These are phyloP conservation scores for Lepus timidus DNA, from an alignment of 2,113 vertebrate species.

Conservation along the genomic window DNA sequence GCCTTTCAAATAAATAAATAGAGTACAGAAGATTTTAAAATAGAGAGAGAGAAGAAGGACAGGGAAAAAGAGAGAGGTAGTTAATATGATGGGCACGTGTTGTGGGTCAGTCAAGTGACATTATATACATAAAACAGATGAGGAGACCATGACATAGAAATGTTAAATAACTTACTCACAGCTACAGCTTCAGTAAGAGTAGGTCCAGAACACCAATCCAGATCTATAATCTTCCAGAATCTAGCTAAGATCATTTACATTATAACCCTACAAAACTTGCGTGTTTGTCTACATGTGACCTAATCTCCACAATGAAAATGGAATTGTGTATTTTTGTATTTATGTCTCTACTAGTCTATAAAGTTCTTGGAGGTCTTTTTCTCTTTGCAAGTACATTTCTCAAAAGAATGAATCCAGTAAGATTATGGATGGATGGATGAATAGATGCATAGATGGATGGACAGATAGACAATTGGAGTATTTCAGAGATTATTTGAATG, in stretches of 20 bases:
- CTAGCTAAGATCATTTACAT: neutral
- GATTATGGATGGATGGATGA: neutral
- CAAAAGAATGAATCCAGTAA: neutral
- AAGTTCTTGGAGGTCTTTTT: neutral
- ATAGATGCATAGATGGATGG: neutral
- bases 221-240: neutral
- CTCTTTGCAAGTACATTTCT: constrained; percentile 10
- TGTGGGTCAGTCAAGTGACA: constrained; percentile 4
- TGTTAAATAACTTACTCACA: neutral
- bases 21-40: no score
- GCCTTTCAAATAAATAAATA: no score
- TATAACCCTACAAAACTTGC: neutral
- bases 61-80: neutral
- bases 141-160: neutral
- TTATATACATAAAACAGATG: neutral
- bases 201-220: constrained; percentile 19
- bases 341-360: neutral
- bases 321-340: neutral
- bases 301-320: neutral
- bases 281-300: neutral
- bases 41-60: neutral
- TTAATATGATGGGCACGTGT: neutral
- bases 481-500: neutral
- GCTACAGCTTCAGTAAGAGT: neutral
- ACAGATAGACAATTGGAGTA: neutral